Evolutionary conservation across 2,797 vertebrate genomes (phyloP).

Genomic region (Chromis chromis): DNA sequence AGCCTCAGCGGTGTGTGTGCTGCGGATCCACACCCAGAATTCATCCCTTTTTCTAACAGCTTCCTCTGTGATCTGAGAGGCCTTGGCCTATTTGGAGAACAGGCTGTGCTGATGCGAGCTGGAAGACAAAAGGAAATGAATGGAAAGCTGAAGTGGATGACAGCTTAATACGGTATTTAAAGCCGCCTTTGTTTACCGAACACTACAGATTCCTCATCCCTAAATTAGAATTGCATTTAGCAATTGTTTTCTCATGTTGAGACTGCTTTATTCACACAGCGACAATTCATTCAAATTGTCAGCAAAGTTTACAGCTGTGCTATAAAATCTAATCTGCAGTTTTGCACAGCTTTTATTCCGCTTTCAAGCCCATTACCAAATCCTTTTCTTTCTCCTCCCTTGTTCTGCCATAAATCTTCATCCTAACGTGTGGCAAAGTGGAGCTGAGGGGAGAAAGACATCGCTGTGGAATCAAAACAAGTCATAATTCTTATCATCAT

Average conservation of each 20-base stretch:
- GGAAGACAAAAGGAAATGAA: slow-evolving; percentile 62
- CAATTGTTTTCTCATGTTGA: slow-evolving; percentile 46
- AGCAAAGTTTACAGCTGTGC: slow-evolving; percentile 56
- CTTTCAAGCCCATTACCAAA: slow-evolving; percentile 51
- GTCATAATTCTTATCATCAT: slow-evolving; percentile 71
- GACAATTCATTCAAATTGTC: slow-evolving; percentile 49
- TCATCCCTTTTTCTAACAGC: slow-evolving; percentile 35
- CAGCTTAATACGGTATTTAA: slow-evolving; percentile 63
- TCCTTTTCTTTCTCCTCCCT: slow-evolving; percentile 34
- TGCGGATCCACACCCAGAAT: slow-evolving; percentile 20
- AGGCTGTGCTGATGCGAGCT: slow-evolving; percentile 32
- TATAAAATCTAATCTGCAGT: slow-evolving; percentile 57
- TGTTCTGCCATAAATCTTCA: slow-evolving; percentile 64
- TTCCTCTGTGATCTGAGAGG: slow-evolving; percentile 56
- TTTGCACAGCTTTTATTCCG: slow-evolving; percentile 45
- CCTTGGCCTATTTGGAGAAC: slow-evolving; percentile 60
- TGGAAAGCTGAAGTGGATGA: slow-evolving; percentile 59
- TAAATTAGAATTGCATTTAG: slow-evolving; percentile 58
- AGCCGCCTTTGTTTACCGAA: slow-evolving; percentile 55
- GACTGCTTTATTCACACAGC: slow-evolving; percentile 50
- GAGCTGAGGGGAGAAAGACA: slow-evolving; percentile 24
- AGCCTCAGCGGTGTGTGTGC: slow-evolving; percentile 4
- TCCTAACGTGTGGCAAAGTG: slow-evolving; percentile 20
- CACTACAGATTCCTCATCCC: slow-evolving; percentile 48
- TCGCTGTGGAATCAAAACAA: slow-evolving; percentile 69